phyloP scores from a whole-genome alignment of 2,797 vertebrate species.

The Okamejei kenojei region DNA sequence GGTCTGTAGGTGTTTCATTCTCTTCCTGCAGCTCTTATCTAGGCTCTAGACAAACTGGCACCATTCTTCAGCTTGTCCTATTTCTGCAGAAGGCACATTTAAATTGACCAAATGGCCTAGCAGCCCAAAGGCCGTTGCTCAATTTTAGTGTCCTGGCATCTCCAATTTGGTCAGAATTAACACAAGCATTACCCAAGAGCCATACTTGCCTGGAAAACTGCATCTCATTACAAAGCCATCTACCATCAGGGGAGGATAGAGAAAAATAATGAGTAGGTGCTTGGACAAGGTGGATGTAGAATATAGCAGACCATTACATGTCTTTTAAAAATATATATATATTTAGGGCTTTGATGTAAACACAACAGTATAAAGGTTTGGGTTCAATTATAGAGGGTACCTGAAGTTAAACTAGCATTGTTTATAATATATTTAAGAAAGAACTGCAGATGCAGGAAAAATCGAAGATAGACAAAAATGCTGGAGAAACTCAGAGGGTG shows the following conservation, averaged over 20 bases:
- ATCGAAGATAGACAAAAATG: too few relatives aligned
- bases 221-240: neutral
- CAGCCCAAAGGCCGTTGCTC: too few relatives aligned
- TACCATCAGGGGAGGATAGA: neutral
- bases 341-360: neutral
- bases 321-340: neutral
- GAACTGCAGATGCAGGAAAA: too few relatives aligned
- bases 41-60: too few relatives aligned
- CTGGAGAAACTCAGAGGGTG: too few relatives aligned
- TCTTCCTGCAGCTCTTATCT: too few relatives aligned
- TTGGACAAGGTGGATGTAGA: neutral
- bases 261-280: neutral
- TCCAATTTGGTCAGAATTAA: too few relatives aligned
- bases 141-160: too few relatives aligned
- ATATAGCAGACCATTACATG: neutral
- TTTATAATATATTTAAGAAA: neutral
- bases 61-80: too few relatives aligned
- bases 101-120: too few relatives aligned
- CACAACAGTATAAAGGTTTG: neutral
- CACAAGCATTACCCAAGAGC: neutral
- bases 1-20: too few relatives aligned
- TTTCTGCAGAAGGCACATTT: too few relatives aligned
- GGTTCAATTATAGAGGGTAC: neutral
- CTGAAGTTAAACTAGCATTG: neutral
- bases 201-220: neutral